Evolutionary conservation across 2,888 invertebrate species (phyloP).

Genomic region (Drosophila leonis): DNA sequence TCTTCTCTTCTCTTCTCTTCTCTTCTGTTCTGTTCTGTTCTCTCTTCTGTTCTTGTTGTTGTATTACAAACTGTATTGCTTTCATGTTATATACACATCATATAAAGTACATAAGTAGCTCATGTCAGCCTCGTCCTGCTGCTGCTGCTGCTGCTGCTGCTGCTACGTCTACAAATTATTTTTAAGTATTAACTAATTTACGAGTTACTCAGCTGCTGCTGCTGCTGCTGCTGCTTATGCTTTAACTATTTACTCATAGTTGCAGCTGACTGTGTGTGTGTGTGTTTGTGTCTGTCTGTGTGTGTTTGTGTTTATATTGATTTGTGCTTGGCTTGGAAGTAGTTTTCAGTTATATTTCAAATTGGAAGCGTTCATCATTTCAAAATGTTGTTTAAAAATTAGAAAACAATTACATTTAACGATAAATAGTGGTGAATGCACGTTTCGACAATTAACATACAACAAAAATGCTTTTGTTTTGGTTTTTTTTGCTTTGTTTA

Average conservation of each 20-base stretch:
- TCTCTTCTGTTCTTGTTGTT: slow-evolving; percentile 18
- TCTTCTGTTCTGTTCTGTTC: not conserved
- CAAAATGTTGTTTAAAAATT: not conserved
- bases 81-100: slow-evolving; percentile 29
- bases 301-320: slow-evolving; percentile 1
- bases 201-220: not conserved
- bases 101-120: slow-evolving; percentile 22
- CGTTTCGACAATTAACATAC: slow-evolving; percentile 8
- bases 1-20: not conserved
- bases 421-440: not conserved
- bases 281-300: slow-evolving; percentile 7
- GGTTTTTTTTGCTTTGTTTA: not conserved
- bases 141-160: slow-evolving; percentile 7
- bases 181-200: slow-evolving; percentile 26
- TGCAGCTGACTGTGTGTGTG: slow-evolving; percentile 1
- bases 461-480: not conserved
- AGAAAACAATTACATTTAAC: slow-evolving; percentile 25
- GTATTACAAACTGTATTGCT: slow-evolving; percentile 37
- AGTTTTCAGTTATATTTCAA: slow-evolving; percentile 1
- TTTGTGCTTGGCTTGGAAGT: slow-evolving; percentile 31
- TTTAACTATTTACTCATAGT: slow-evolving; percentile 11
- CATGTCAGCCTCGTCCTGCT: slow-evolving; percentile 21
- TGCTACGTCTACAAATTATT: slow-evolving; percentile 18
- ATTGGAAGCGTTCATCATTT: slow-evolving; percentile 26
- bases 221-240: not conserved